Base-by-base conservation (phyloP, 2,797 vertebrate genomes). In the Malacoraja senta region DNA sequence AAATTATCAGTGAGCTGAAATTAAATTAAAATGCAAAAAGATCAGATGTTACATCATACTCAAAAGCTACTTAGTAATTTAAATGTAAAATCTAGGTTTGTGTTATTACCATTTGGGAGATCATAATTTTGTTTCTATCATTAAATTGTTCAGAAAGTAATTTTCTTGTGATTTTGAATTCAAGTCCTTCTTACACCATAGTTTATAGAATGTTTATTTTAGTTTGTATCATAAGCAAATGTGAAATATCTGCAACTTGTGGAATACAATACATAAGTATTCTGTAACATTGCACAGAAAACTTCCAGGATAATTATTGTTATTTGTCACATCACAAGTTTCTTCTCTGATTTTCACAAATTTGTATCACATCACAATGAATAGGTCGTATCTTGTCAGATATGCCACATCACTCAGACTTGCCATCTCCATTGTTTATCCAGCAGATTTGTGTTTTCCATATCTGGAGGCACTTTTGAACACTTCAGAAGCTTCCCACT, bases 1-100 rank as follows among this genome's bases (percentile, higher is more conserved):
- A 99, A 95, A 99, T 94, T 94, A 97, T 96, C 65, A 99, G 94
- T 13, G 96, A 97, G 95, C 98, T 99, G 95, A 65, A 95, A 94
- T 24, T 74, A 74, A 74, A 92, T 53, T 35, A 44, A 92, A 74
- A 92, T 76, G 44, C 72, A 74, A 92, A 53, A 53, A 76, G 44
- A 92, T 88, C 24, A 92, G 38, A 12, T 92, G 26, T n/a, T n/a
- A n/a, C n/a, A n/a, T n/a, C 76, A 26, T 21, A 76, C 38, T 76
- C 38, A 44, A 76, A 68, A 92, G 8, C 13, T 88, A 88, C 61
- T 65, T 88, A 17, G 15, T 65, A 32, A 61, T 17, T 88, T 68
- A 65, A 88, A 61, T 84, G 53, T 61, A n/a, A 88, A 88, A 65
- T 19, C n/a, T 9, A 68, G 21, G 61, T 65, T 88, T 32, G 35